phyloP scores from a whole-genome alignment of 2,797 vertebrate genomes.

The Otus scops region DNA sequence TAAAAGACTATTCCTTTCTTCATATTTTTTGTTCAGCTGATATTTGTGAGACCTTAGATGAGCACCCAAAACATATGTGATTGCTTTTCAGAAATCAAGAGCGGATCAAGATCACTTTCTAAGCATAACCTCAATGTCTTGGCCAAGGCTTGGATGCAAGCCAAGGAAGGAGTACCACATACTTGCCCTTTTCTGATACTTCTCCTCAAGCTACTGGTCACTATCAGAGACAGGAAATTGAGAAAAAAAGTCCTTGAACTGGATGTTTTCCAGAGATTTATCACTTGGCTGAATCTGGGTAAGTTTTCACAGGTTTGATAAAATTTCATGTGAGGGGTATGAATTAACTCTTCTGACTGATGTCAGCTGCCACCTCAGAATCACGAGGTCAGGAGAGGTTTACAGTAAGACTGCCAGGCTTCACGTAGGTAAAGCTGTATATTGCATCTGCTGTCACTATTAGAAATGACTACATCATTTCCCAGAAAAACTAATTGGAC shows the following conservation, averaged over 20 bases:
- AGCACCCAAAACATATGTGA: not conserved
- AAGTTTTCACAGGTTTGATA: conserved; percentile 11
- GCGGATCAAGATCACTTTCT: not conserved
- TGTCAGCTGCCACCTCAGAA: not conserved
- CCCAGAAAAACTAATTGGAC: not conserved
- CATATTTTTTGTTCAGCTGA: not conserved
- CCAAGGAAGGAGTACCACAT: not conserved
- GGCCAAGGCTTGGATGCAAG: not conserved
- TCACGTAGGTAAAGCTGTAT: not conserved
- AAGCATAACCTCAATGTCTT: not conserved
- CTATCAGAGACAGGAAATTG: conserved; percentile 13
- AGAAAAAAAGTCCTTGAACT: not conserved
- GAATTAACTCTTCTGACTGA: not conserved
- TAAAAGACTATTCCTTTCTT: not conserved
- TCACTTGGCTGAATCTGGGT: not conserved
- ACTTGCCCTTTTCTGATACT: not conserved
- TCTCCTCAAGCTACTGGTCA: not conserved
- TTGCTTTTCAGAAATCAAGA: not conserved
- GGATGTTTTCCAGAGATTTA: conserved; percentile 21
- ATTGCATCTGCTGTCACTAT: conserved; percentile 3
- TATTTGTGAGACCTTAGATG: not conserved
- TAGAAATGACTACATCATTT: not conserved
- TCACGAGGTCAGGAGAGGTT: not conserved
- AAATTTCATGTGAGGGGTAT: not conserved
- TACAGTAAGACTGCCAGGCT: not conserved